phyloP scores from a whole-genome alignment of 2,113 vertebrate genomes.

The Murina feae region DNA sequence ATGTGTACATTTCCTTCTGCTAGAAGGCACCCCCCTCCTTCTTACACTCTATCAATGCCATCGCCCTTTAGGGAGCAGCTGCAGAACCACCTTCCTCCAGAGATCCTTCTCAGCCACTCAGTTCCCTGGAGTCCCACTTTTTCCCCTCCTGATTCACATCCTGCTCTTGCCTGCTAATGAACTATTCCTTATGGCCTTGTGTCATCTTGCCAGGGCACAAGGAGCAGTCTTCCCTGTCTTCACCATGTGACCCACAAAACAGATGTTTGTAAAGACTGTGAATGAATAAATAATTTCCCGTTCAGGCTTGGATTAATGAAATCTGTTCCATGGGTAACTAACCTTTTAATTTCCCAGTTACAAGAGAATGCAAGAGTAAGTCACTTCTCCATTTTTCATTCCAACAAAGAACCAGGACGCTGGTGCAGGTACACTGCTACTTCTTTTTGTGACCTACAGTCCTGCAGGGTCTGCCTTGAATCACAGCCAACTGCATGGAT shows the following conservation, averaged over 20 bases:
- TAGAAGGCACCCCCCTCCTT: neutral
- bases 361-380: neutral
- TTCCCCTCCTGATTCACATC: neutral
- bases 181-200: neutral
- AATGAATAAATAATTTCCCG: conserved; percentile 14
- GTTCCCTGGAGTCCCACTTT: neutral
- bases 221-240: neutral
- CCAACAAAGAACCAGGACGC: neutral
- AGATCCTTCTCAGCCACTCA: neutral
- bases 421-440: neutral
- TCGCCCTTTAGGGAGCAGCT: neutral
- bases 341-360: neutral
- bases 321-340: neutral
- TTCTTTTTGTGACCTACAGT: conserved; percentile 38
- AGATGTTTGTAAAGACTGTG: neutral
- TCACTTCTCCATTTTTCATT: conserved; percentile 26
- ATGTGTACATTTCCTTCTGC: neutral
- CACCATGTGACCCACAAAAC: neutral
- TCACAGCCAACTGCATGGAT: conserved; percentile 45
- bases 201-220: neutral
- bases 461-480: neutral
- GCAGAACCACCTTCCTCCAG: neutral
- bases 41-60: neutral
- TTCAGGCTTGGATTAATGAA: neutral
- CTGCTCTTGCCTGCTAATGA: neutral